These are phyloP conservation scores for Hiodon alosoides DNA, from an alignment of 2,113 vertebrate species.

Conservation along the genomic window DNA sequence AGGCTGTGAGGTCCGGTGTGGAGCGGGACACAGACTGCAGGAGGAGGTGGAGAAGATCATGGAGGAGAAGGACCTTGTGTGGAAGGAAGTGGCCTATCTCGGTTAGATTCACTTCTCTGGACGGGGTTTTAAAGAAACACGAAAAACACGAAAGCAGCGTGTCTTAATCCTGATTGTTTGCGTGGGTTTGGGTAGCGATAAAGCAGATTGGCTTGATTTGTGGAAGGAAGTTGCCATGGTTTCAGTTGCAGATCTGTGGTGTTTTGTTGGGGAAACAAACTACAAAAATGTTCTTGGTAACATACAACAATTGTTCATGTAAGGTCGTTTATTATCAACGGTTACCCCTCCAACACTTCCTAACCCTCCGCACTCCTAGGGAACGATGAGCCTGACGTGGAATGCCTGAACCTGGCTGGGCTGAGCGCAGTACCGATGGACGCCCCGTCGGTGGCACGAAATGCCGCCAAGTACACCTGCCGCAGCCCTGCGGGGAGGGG, in stretches of 20 bases:
- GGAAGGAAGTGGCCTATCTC: conserved; percentile 84
- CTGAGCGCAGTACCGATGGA: conserved; percentile 72
- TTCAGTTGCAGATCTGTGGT: too few species aligned
- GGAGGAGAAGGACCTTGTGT: conserved; percentile 59
- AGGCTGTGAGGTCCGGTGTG: conserved; percentile 56
- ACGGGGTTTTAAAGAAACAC: too few species aligned
- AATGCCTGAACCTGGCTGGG: conserved; percentile 73
- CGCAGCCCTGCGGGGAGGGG: conserved; percentile 61
- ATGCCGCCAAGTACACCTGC: conserved; percentile 76
- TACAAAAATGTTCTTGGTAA: too few species aligned
- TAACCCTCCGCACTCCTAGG: conserved; percentile 52
- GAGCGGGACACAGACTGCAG: conserved; percentile 53
- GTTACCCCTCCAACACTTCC: too few species aligned
- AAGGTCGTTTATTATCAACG: too few species aligned
- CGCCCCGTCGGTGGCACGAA: conserved; percentile 58
- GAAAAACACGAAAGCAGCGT: too few species aligned
- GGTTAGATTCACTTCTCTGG: conserved; percentile 56
- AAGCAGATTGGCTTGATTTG: too few species aligned
- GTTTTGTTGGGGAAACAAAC: too few species aligned
- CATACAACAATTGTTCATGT: too few species aligned
- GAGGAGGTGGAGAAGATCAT: conserved; percentile 53
- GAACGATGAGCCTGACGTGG: conserved; percentile 70
- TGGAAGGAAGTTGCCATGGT: too few species aligned
- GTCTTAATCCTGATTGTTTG: too few species aligned
- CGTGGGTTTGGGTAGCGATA: too few species aligned